Evolutionary conservation across 2,797 vertebrate genomes (phyloP).

Genomic region (Aulostomus chinensis): DNA sequence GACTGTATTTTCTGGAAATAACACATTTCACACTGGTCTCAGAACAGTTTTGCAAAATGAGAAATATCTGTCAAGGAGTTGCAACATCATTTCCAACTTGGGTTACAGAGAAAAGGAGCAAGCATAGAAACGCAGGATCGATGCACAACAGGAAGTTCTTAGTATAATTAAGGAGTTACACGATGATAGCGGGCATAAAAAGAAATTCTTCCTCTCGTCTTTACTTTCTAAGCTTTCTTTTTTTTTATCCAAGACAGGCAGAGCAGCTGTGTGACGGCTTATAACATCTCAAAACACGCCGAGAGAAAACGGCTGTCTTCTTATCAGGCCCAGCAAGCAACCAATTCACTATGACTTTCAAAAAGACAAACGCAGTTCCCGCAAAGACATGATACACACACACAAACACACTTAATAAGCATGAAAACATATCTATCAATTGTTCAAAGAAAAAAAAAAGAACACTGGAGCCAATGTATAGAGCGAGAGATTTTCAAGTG

Average conservation of each 20-base stretch:
- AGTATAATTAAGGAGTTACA: constrained; percentile 10
- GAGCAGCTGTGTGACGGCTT: constrained; percentile 29
- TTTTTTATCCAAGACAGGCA: constrained; percentile 46
- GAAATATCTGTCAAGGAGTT: no score
- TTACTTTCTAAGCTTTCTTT: constrained; percentile 38
- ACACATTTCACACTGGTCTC: no score
- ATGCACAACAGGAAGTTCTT: no score
- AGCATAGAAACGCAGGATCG: no score
- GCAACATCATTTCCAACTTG: no score
- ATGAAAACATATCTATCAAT: constrained; percentile 21
- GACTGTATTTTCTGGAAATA: no score
- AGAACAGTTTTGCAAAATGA: no score
- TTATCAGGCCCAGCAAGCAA: constrained; percentile 38
- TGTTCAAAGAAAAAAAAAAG: background rate
- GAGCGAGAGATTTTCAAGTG: no score
- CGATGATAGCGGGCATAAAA: background rate
- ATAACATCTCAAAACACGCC: constrained; percentile 34
- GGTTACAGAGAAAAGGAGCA: no score
- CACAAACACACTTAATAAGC: constrained; percentile 7
- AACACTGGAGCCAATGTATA: no score
- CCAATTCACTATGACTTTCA: constrained; percentile 37
- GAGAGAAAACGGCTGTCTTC: constrained; percentile 46
- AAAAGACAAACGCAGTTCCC: no score
- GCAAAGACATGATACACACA: constrained; percentile 6
- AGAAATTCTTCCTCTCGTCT: constrained; percentile 5